Evolutionary conservation across 2,888 invertebrate species (phyloP).

Genomic region (Drosophila yooni): DNA sequence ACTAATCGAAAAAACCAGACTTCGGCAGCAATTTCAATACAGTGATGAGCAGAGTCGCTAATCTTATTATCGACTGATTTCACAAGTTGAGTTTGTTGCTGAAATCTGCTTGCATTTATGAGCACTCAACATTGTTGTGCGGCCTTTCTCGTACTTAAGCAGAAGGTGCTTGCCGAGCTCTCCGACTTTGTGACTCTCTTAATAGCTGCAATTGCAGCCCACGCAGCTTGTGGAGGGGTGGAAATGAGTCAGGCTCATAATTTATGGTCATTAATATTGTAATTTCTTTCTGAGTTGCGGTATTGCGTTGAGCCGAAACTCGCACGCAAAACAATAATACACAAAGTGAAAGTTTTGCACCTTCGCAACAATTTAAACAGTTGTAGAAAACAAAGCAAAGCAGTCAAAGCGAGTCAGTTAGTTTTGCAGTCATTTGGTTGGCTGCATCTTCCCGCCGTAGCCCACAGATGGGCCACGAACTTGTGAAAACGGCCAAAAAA

Average conservation of each 20-base stretch:
- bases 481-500: conserved; percentile 47
- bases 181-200: conserved; percentile 49
- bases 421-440: conserved; percentile 64
- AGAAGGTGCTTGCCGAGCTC: conserved; percentile 42
- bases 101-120: conserved; percentile 46
- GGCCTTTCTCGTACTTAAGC: conserved; percentile 1
- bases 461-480: conserved; percentile 63
- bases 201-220: conserved; percentile 71
- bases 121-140: conserved; percentile 10
- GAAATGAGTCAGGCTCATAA: conserved; percentile 52
- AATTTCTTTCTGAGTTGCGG: conserved; percentile 63
- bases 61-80: conserved; percentile 21
- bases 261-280: conserved; percentile 78
- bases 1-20: conserved; percentile 11
- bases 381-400: conserved; percentile 51
- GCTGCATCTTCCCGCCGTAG: conserved; percentile 42
- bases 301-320: conserved; percentile 45
- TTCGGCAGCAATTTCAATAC: conserved; percentile 7
- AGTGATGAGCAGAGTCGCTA: conserved; percentile 4
- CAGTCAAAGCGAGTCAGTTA: conserved; percentile 55
- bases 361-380: conserved; percentile 65
- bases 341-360: conserved; percentile 82
- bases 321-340: conserved; percentile 73
- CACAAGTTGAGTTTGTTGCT: conserved; percentile 40
- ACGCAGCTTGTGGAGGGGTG: conserved; percentile 48